A percentile compares a stretch with the other conserved stretches of the same genome.
Evolutionary conservation across 2,797 vertebrate genomes (phyloP).

Genomic region (Coendou prehensilis): DNA sequence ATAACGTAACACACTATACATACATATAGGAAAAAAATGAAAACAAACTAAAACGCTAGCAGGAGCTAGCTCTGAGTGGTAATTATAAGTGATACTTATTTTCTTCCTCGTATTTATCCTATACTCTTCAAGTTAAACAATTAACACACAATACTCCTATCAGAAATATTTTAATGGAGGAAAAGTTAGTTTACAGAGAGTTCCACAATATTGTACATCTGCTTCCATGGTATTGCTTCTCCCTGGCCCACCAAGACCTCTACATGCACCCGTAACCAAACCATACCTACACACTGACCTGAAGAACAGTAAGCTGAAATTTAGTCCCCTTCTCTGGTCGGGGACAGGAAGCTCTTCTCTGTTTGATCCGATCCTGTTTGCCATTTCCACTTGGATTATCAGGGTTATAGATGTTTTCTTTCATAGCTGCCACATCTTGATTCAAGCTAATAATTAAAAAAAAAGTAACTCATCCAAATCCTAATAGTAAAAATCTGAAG

Average conservation of each 20-base stretch:
- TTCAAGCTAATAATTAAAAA: slow-evolving; percentile 72
- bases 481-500: slow-evolving; percentile 60
- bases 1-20: slow-evolving; percentile 41
- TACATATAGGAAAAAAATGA: slow-evolving; percentile 57
- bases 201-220: slow-evolving; percentile 52
- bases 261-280: neutral
- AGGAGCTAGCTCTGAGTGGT: neutral
- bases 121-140: slow-evolving; percentile 48
- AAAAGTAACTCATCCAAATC: slow-evolving; percentile 61
- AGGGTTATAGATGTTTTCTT: slow-evolving; percentile 74
- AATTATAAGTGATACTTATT: slow-evolving; percentile 47
- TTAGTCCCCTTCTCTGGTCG: slow-evolving; percentile 93
- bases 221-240: neutral
- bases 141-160: neutral
- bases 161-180: neutral
- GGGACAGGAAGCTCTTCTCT: slow-evolving; percentile 93
- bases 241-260: neutral
- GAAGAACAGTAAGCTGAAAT: slow-evolving; percentile 95
- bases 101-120: slow-evolving; percentile 27
- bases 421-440: slow-evolving; percentile 75
- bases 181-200: slow-evolving; percentile 19
- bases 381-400: slow-evolving; percentile 89
- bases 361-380: slow-evolving; percentile 93
- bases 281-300: slow-evolving; percentile 89
- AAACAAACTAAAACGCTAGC: slow-evolving; percentile 71